A percentile compares a stretch with the other conserved stretches of the same genome.
Conservation (phyloP, 2,113 vertebrate species). For the Silurus glanis region DNA sequence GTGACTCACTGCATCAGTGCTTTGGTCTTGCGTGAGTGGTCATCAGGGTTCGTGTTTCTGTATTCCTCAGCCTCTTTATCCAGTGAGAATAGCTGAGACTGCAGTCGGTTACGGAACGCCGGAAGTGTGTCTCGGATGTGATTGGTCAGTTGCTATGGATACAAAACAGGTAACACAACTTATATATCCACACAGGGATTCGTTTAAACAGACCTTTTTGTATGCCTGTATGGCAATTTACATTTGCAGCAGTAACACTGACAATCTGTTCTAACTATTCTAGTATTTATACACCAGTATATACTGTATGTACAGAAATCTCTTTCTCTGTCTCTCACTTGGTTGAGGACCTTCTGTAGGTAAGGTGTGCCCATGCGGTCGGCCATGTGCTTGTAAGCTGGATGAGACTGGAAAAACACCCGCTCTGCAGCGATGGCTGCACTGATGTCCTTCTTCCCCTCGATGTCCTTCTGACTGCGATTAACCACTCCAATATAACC, state of each 20-base stretch:
- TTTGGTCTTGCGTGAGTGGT: slow-evolving; percentile 85
- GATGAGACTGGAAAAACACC: slow-evolving; percentile 75
- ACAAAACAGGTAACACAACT: slow-evolving; percentile 27
- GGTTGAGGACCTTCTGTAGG: slow-evolving; percentile 80
- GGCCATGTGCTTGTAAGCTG: slow-evolving; percentile 80
- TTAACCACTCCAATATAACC: slow-evolving; percentile 85
- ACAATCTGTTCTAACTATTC: not conserved
- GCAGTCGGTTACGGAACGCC: slow-evolving; percentile 81
- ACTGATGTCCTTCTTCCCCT: slow-evolving; percentile 81
- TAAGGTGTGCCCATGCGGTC: slow-evolving; percentile 79
- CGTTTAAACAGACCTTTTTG: not conserved
- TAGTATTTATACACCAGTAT: not conserved
- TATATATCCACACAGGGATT: not conserved
- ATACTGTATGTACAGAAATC: no score
- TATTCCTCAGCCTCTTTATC: slow-evolving; percentile 85
- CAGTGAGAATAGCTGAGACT: slow-evolving; percentile 79
- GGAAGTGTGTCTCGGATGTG: slow-evolving; percentile 88
- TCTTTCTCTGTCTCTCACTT: slow-evolving; percentile 58
- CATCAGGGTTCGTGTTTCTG: slow-evolving; percentile 81
- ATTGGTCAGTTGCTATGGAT: slow-evolving; percentile 87
- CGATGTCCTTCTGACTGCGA: slow-evolving; percentile 85
- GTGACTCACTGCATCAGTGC: slow-evolving; percentile 83
- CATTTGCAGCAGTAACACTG: not conserved
- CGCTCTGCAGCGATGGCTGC: slow-evolving; percentile 77
- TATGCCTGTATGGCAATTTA: not conserved